Evolutionary conservation across 2,888 invertebrate species (phyloP).

Genomic region (Mythimna ferrago): DNA sequence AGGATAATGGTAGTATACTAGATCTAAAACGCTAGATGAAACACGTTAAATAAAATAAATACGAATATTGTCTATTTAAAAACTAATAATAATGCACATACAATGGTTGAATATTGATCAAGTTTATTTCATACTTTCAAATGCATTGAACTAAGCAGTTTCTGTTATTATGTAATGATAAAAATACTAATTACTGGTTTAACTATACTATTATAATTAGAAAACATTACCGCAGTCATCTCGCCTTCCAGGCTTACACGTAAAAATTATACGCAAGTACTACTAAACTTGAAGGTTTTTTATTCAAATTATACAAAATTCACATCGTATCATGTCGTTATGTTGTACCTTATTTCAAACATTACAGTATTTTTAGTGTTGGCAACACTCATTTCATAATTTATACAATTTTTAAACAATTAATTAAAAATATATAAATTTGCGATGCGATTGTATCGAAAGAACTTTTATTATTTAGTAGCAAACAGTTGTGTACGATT

Average conservation of each 20-base stretch:
- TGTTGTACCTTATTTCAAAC: conserved; percentile 74
- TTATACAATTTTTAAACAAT: conserved; percentile 76
- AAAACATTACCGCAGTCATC: conserved; percentile 59
- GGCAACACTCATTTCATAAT: conserved; percentile 74
- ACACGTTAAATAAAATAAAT: not conserved
- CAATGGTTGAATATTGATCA: not conserved
- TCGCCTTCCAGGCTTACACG: not conserved
- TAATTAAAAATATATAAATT: conserved; percentile 55
- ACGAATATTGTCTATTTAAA: not conserved
- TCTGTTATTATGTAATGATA: conserved; percentile 7
- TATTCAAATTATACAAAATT: conserved; percentile 81
- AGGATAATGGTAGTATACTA: not conserved
- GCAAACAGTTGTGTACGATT: conserved; percentile 53
- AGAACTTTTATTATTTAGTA: conserved; percentile 47
- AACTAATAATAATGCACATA: not conserved
- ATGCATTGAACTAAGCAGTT: not conserved
- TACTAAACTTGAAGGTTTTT: conserved; percentile 68
- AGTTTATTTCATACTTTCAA: not conserved
- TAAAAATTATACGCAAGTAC: conserved; percentile 44
- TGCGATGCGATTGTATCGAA: conserved; percentile 47
- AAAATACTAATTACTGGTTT: not conserved
- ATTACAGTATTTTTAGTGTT: conserved; percentile 76
- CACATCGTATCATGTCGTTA: conserved; percentile 72
- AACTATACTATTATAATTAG: conserved; percentile 10
- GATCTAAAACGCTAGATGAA: not conserved